These are phyloP conservation scores for Euplagia quadripunctaria DNA, from an alignment of 2,888 invertebrate species.

Conservation along the genomic window DNA sequence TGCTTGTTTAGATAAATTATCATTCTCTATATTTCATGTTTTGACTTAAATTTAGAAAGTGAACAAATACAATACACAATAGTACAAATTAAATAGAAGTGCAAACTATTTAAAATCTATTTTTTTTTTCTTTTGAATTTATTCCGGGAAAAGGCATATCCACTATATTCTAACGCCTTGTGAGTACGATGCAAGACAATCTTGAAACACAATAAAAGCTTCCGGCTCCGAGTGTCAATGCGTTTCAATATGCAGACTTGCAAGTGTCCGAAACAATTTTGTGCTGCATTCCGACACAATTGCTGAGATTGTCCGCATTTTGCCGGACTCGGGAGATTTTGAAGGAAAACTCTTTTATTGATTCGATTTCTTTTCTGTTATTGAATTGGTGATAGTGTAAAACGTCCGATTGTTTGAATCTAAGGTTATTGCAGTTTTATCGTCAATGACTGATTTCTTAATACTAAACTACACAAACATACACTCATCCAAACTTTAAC, in stretches of 20 bases:
- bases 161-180: neutral
- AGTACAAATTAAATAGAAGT: neutral
- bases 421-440: neutral
- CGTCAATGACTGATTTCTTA: neutral
- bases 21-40: no score
- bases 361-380: neutral
- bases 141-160: neutral
- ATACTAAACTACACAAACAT: neutral
- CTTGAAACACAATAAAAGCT: conserved; percentile 8
- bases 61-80: no score
- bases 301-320: conserved; percentile 7
- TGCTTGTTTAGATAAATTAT: neutral
- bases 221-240: neutral
- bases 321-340: conserved; percentile 3
- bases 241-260: conserved; percentile 16
- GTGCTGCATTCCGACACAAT: conserved; percentile 12
- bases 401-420: neutral
- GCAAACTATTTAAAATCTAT: neutral
- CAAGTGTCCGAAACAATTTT: conserved; percentile 12
- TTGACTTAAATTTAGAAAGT: no score
- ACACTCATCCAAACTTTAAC: no score
- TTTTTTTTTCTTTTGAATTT: neutral
- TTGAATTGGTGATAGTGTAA: neutral
- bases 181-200: conserved; percentile 7
- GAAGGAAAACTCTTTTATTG: neutral